phyloP scores from a whole-genome alignment of 2,888 invertebrate species.

The Baccha elongata region DNA sequence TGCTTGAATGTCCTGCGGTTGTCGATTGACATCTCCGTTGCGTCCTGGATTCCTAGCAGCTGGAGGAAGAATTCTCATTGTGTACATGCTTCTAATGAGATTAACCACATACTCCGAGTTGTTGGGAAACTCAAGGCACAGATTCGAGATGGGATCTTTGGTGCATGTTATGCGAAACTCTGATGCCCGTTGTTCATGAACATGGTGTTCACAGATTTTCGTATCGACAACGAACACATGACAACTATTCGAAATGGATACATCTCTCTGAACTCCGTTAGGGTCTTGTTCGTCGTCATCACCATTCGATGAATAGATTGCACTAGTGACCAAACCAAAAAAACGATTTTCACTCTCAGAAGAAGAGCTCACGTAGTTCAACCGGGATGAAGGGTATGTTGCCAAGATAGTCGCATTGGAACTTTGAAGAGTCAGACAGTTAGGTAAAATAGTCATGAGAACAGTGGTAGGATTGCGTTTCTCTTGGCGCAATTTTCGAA shows the following conservation, averaged over 20 bases:
- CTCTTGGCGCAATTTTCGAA: conserved; percentile 93
- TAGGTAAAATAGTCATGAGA: conserved; percentile 91
- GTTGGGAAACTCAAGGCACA: conserved; percentile 94
- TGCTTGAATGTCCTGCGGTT: conserved; percentile 81
- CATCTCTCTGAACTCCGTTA: conserved; percentile 78
- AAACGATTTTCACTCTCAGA: conserved; percentile 95
- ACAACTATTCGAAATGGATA: conserved; percentile 92
- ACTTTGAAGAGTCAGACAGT: conserved; percentile 90
- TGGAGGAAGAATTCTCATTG: conserved; percentile 83
- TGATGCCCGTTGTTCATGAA: conserved; percentile 90
- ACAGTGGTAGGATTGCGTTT: conserved; percentile 93
- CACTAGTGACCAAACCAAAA: conserved; percentile 95
- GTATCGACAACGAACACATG: conserved; percentile 97
- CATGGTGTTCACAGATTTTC: conserved; percentile 90
- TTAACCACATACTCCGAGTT: conserved; percentile 91
- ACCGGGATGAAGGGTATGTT: conserved; percentile 92
- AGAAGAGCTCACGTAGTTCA: conserved; percentile 94
- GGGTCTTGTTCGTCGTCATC: conserved; percentile 80
- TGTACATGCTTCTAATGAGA: conserved; percentile 89
- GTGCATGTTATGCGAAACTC: conserved; percentile 94
- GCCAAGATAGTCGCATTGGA: conserved; percentile 91
- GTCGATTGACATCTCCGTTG: conserved; percentile 52
- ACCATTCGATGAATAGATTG: conserved; percentile 84
- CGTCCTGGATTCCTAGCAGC: conserved; percentile 78
- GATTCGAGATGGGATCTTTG: conserved; percentile 88